Conservation (phyloP, 2,888 invertebrate species). For the Hydraecia micacea region DNA sequence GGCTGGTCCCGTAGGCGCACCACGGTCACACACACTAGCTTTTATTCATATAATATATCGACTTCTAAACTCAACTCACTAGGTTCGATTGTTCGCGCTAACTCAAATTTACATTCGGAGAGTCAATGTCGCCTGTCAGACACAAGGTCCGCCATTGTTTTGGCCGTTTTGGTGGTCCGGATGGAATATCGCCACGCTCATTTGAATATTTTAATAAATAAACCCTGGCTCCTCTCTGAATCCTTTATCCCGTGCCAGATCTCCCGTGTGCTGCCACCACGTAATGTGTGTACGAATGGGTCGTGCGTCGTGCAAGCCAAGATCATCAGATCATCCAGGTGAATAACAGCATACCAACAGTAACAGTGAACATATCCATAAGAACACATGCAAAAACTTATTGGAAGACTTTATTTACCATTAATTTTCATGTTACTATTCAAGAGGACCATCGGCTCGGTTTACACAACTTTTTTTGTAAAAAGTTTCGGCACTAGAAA, state of each 20-base stretch:
- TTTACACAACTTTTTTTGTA: constrained; percentile 75
- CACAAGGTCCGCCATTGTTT: constrained; percentile 88
- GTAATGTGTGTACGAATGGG: constrained; percentile 69
- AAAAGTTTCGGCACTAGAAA: constrained; percentile 77
- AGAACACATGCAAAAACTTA: constrained; percentile 82
- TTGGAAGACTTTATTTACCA: constrained; percentile 83
- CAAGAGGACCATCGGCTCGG: constrained; percentile 88
- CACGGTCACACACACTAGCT: constrained; percentile 88
- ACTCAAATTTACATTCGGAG: constrained; percentile 87
- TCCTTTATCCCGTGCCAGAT: constrained; percentile 68
- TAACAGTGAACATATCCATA: constrained; percentile 78
- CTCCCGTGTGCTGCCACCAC: constrained; percentile 73
- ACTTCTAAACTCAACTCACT: constrained; percentile 86
- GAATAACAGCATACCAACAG: constrained; percentile 77
- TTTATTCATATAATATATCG: constrained; percentile 86
- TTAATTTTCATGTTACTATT: constrained; percentile 90
- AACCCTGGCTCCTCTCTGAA: constrained; percentile 66
- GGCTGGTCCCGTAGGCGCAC: constrained; percentile 89
- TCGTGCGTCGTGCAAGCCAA: constrained; percentile 88
- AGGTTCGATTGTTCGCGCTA: constrained; percentile 86
- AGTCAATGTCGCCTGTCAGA: constrained; percentile 86
- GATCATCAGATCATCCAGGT: constrained; percentile 84
- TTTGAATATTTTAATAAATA: constrained; percentile 82
- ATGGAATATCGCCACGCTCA: constrained; percentile 79
- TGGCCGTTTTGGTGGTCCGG: constrained; percentile 86